A percentile compares a stretch with the other conserved stretches of the same genome.
Evolutionary conservation across 2,797 vertebrate genomes (phyloP).

Genomic region (Periparus ater): DNA sequence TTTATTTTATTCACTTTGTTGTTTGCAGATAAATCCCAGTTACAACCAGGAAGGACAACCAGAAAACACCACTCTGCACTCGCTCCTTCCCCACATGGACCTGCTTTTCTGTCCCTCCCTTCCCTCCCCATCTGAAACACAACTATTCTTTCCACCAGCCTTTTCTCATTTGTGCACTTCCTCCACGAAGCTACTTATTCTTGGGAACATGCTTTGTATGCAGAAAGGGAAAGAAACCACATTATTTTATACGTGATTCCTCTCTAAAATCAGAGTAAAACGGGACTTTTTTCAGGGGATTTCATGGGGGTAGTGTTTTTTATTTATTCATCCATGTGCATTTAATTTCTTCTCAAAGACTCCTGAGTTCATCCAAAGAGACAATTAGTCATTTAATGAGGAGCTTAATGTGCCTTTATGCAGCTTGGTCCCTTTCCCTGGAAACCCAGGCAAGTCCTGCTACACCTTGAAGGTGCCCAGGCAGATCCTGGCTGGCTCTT

Average conservation of each 20-base stretch:
- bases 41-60: background rate
- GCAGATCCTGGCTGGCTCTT: background rate
- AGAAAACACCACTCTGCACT: background rate
- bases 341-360: background rate
- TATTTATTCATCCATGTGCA: background rate
- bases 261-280: background rate
- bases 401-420: background rate
- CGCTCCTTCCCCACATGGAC: background rate
- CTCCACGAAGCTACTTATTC: background rate
- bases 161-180: background rate
- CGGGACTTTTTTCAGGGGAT: background rate
- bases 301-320: background rate
- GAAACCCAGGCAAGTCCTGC: background rate
- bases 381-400: background rate
- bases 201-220: background rate
- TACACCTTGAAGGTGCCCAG: background rate
- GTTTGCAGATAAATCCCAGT: background rate
- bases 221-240: background rate
- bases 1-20: fast-evolving
- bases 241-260: background rate
- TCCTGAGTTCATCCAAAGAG: background rate
- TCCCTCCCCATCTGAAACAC: background rate
- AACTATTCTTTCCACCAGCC: background rate
- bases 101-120: background rate
- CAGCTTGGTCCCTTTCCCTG: background rate